These are phyloP conservation scores for Julus scanicus DNA, from an alignment of 2,888 invertebrate genomes.

Conservation along the genomic window DNA sequence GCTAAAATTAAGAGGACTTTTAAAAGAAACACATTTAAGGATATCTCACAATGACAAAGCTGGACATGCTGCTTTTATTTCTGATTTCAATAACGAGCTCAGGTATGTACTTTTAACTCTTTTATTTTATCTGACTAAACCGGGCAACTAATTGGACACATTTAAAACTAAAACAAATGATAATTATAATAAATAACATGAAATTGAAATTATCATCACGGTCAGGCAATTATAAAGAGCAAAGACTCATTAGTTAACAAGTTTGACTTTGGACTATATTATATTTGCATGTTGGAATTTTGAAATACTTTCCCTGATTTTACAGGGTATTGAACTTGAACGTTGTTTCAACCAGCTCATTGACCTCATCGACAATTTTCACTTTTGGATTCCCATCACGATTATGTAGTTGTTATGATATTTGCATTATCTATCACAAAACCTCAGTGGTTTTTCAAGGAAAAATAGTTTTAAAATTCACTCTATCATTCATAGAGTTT, in stretches of 20 bases:
- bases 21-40: not conserved
- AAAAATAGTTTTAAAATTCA: no score
- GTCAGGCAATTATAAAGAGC: not conserved
- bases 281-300: not conserved
- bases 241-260: not conserved
- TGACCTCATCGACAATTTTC: not conserved
- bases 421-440: no score
- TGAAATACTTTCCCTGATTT: not conserved
- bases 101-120: not conserved
- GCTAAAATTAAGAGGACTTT: slow-evolving; percentile 10
- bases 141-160: not conserved
- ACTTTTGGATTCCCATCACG: not conserved
- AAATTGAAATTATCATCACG: not conserved
- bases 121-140: not conserved
- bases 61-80: not conserved
- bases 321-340: not conserved
- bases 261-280: not conserved
- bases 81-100: not conserved
- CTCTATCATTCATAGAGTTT: no score
- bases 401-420: no score
- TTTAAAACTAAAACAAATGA: not conserved
- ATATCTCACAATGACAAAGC: slow-evolving; percentile 14
- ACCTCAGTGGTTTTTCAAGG: no score
- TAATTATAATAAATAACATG: not conserved
- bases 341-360: not conserved